Evolutionary conservation across 2,888 invertebrate species (phyloP).

Genomic region (Cephus sareptanus): DNA sequence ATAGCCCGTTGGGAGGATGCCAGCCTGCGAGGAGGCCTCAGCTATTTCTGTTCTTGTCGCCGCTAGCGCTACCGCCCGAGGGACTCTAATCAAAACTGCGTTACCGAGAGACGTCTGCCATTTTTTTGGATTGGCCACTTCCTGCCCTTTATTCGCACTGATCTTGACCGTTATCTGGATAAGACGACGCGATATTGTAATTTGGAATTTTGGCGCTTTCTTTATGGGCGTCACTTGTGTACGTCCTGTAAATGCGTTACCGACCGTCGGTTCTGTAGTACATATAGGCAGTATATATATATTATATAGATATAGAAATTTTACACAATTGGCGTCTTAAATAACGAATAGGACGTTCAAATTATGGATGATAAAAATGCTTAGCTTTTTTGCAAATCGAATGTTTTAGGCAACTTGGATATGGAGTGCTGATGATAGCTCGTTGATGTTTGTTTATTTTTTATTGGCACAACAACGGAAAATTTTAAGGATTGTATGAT

Average conservation of each 20-base stretch:
- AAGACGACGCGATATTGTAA: not conserved
- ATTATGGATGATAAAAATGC: not conserved
- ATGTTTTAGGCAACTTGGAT: not conserved
- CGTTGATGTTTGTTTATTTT: not conserved
- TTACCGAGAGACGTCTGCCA: slow-evolving; percentile 18
- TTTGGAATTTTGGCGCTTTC: not conserved
- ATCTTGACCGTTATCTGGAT: slow-evolving; percentile 8
- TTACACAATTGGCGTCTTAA: not conserved
- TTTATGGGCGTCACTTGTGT: not conserved
- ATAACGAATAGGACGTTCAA: not conserved
- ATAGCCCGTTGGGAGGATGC: slow-evolving; percentile 85
- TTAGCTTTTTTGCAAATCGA: not conserved
- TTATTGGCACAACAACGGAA: not conserved
- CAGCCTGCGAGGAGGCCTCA: slow-evolving; percentile 70
- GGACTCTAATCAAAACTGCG: slow-evolving; percentile 48
- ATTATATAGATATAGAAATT: not conserved
- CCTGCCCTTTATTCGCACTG: slow-evolving; percentile 32
- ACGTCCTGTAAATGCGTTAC: not conserved
- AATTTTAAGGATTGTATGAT: not conserved
- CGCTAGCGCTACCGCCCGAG: slow-evolving; percentile 49
- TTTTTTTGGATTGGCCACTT: slow-evolving; percentile 12
- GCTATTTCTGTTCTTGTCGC: slow-evolving; percentile 64
- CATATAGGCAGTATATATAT: not conserved
- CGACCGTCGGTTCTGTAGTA: not conserved
- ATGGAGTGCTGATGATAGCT: not conserved